A percentile compares a stretch with the other conserved stretches of the same genome.
Conservation (phyloP, 2,888 invertebrate species). For the Acanthosoma haemorrhoidale region DNA sequence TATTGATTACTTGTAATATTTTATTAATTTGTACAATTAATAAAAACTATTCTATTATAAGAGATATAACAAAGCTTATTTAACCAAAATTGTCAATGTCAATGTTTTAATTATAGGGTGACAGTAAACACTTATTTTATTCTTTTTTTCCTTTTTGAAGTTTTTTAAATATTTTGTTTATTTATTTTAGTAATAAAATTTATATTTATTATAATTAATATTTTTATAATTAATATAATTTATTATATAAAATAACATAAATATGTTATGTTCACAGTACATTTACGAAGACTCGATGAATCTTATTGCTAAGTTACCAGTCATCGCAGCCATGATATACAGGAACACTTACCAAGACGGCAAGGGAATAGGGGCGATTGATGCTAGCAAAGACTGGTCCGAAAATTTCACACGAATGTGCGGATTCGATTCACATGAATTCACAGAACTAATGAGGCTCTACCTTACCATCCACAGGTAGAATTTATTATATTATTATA, state of each 20-base stretch:
- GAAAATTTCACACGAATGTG: constrained; percentile 88
- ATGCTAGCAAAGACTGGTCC: constrained; percentile 86
- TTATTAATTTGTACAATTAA: no score
- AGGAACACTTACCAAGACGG: constrained; percentile 77
- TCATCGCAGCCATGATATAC: constrained; percentile 90
- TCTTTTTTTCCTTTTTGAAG: background rate
- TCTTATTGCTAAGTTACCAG: constrained; percentile 88
- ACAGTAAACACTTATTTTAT: background rate
- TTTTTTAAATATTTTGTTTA: background rate
- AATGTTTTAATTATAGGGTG: background rate
- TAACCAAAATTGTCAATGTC: background rate
- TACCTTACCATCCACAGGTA: constrained; percentile 87
- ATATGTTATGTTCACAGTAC: constrained; percentile 50
- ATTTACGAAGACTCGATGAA: constrained; percentile 91
- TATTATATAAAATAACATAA: background rate
- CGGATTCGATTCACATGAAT: constrained; percentile 71
- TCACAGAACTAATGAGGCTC: constrained; percentile 85
- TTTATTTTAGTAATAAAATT: background rate
- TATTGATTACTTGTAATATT: no score
- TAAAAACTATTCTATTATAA: no score
- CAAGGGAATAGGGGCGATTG: constrained; percentile 81
- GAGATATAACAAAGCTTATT: background rate
- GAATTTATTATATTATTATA: no score
- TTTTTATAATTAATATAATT: background rate
- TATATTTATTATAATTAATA: background rate